Conservation (phyloP, 2,797 vertebrate genomes). For the Clarias platycephalus region DNA sequence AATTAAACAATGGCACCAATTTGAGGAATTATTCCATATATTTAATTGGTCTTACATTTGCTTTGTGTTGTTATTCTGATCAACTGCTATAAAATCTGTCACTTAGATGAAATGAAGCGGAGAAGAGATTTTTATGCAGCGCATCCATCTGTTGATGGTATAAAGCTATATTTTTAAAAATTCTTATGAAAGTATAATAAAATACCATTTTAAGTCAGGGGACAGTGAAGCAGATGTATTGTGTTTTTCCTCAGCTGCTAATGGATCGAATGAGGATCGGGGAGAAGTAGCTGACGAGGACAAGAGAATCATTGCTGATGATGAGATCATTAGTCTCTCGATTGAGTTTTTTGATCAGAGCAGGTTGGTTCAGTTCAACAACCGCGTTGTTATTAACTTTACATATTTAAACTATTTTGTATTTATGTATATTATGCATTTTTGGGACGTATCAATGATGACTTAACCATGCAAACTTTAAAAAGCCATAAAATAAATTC, state of each 20-base stretch:
- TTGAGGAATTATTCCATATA: not conserved
- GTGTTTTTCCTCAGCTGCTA: slow-evolving; percentile 70
- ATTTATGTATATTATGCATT: not conserved
- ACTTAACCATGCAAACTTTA: not conserved
- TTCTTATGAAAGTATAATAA: slow-evolving; percentile 4
- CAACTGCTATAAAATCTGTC: slow-evolving; percentile 30
- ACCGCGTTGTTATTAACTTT: not conserved
- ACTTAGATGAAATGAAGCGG: slow-evolving; percentile 97
- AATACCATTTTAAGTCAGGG: not conserved
- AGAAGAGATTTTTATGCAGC: slow-evolving; percentile 97
- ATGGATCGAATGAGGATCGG: slow-evolving; percentile 90
- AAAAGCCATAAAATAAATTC: too few relatives aligned
- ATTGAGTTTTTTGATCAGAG: slow-evolving; percentile 98
- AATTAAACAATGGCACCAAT: not conserved
- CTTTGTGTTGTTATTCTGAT: not conserved
- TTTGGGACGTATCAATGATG: not conserved
- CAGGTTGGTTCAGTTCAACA: slow-evolving; percentile 75
- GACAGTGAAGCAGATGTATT: not conserved
- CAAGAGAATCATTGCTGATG: slow-evolving; percentile 97
- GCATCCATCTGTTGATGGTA: slow-evolving; percentile 88
- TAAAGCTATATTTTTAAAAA: slow-evolving; percentile 42
- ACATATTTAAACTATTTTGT: not conserved
- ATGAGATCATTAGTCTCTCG: slow-evolving; percentile 99
- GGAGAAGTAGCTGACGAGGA: slow-evolving; percentile 97
- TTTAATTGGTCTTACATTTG: not conserved